These are phyloP conservation scores for Actenoides lindsayi DNA, from an alignment of 2,113 vertebrate species.

Conservation along the genomic window DNA sequence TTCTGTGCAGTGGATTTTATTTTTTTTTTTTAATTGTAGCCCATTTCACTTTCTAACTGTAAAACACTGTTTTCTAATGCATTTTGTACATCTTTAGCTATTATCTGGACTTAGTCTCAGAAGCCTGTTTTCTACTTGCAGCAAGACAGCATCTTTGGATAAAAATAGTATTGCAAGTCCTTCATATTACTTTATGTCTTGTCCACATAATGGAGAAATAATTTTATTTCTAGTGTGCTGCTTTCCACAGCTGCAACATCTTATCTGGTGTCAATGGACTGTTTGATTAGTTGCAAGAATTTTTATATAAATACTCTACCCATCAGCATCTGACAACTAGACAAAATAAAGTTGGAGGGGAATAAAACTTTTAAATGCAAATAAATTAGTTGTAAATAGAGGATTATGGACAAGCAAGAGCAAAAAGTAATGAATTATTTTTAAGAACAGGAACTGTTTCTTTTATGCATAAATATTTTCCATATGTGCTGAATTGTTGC, in stretches of 20 bases:
- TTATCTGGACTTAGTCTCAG: neutral
- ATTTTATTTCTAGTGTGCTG: neutral
- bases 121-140: neutral
- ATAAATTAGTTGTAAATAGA: neutral
- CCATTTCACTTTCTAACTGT: neutral
- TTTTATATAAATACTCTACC: neutral
- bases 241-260: neutral
- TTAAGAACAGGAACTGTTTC: neutral
- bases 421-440: neutral
- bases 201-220: neutral
- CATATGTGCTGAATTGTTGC: rapidly evolving
- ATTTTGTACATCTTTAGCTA: neutral
- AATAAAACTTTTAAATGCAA: neutral
- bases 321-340: neutral
- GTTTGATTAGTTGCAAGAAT: neutral
- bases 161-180: neutral
- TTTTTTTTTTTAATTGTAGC: neutral
- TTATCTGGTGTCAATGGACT: neutral
- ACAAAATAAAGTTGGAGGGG: rapidly evolving
- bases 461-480: neutral
- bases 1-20: neutral
- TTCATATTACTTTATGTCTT: neutral
- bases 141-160: neutral
- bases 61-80: neutral
- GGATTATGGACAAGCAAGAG: neutral